Conservation (phyloP, 2,888 invertebrate genomes). For the Diadegma fenestrale region DNA sequence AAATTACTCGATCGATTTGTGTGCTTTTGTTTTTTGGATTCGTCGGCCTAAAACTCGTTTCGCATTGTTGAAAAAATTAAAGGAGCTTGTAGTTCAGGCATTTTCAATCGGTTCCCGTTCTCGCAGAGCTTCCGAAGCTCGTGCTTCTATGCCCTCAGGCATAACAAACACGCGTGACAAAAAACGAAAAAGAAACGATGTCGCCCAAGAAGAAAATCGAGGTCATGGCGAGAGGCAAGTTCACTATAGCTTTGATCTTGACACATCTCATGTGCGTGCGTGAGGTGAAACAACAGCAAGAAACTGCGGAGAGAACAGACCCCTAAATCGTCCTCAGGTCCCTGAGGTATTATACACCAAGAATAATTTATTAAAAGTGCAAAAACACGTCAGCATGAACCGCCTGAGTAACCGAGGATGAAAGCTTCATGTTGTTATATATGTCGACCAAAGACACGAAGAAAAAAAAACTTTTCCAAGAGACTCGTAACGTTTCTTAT, state of each 20-base stretch:
- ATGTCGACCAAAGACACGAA: not conserved
- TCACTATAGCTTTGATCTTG: constrained; percentile 58
- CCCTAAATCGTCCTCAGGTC: constrained; percentile 31
- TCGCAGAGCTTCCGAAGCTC: constrained; percentile 24
- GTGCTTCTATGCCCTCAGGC: not conserved
- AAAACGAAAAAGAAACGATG: constrained; percentile 16
- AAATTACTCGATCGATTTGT: not conserved
- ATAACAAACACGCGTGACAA: constrained; percentile 32
- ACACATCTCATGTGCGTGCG: constrained; percentile 39
- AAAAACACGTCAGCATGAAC: constrained; percentile 48
- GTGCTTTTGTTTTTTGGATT: not conserved
- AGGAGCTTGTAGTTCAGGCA: not conserved
- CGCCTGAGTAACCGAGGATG: constrained; percentile 1
- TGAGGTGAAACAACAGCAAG: not conserved
- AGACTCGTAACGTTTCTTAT: not conserved
- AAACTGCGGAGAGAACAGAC: not conserved
- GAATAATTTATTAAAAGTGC: constrained; percentile 70
- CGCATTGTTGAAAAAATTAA: not conserved
- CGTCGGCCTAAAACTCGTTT: not conserved
- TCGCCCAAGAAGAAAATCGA: not conserved
- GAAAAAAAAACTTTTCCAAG: constrained; percentile 9
- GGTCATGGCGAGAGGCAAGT: constrained; percentile 35
- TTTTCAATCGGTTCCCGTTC: constrained; percentile 52
- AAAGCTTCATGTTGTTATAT: constrained; percentile 5
- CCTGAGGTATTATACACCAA: constrained; percentile 39